Percentiles rank a stretch among this genome's conserved stretches.
Evolutionary conservation across 53 echinoderm and acorn worm species (phyloP).

Genomic region (Crossaster papposus): DNA sequence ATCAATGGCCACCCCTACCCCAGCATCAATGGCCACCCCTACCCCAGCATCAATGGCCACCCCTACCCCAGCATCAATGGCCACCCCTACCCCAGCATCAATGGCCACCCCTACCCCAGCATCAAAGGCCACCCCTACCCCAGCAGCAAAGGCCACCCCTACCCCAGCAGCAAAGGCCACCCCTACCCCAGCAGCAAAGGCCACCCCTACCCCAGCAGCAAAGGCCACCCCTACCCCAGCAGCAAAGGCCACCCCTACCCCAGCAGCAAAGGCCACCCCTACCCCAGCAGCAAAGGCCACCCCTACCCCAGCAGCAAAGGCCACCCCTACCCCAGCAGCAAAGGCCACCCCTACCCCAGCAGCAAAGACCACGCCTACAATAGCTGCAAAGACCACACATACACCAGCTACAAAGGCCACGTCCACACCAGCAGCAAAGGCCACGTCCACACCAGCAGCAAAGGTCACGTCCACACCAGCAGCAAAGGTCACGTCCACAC

Average conservation of each 20-base stretch:
- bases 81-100: background rate
- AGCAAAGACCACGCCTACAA: background rate
- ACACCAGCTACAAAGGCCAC: background rate
- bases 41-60: background rate
- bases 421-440: background rate
- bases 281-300: background rate
- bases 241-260: constrained; percentile 4
- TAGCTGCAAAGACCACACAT: background rate
- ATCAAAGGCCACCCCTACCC: background rate
- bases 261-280: constrained; percentile 25
- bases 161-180: background rate
- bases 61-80: background rate
- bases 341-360: background rate
- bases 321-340: background rate
- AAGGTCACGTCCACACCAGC: background rate
- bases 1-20: background rate
- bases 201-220: background rate
- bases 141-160: constrained; percentile 25
- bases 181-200: background rate
- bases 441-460: background rate
- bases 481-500: background rate
- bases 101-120: background rate
- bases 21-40: background rate
- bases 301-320: background rate
- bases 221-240: background rate